phyloP scores from a whole-genome alignment of 2,113 vertebrate genomes.

The Oncorhynchus nerka region DNA sequence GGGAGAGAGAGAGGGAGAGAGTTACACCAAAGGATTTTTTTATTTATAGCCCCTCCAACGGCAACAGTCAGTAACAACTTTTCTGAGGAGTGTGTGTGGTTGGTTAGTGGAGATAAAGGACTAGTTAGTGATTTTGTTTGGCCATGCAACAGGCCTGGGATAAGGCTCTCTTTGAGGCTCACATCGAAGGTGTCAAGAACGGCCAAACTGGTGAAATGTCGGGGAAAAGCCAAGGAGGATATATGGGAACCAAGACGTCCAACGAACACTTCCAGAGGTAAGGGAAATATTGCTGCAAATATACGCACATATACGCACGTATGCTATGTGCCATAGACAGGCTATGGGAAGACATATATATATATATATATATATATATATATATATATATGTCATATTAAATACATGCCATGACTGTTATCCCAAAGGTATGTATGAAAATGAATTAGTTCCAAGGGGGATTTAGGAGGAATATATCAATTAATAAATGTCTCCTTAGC shows the following conservation, averaged over 20 bases:
- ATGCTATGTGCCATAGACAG: background rate
- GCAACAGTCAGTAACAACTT: background rate
- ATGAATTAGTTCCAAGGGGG: background rate
- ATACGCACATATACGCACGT: background rate
- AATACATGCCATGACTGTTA: background rate
- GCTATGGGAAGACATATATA: too few species aligned
- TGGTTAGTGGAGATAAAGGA: constrained; percentile 38
- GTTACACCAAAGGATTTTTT: too few species aligned
- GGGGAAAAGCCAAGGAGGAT: constrained; percentile 62
- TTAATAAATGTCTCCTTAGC: background rate
- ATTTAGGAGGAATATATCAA: constrained; percentile 10
- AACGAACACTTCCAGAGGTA: constrained; percentile 67
- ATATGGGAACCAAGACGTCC: constrained; percentile 31
- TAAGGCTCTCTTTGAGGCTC: constrained; percentile 40
- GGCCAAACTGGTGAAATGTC: constrained; percentile 49
- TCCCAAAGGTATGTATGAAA: constrained; percentile 7
- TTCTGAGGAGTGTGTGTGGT: background rate
- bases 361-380: too few species aligned
- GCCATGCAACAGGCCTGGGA: constrained; percentile 65
- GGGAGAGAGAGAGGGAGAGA: too few species aligned
- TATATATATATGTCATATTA: too few species aligned
- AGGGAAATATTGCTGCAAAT: constrained; percentile 19
- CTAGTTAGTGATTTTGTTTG: constrained; percentile 44
- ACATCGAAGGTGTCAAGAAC: constrained; percentile 36
- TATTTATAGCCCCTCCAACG: background rate